A percentile compares a stretch with the other conserved stretches of the same genome.
phyloP scores from a whole-genome alignment of 2,797 vertebrate genomes.

The Cetoscarus ocellatus region DNA sequence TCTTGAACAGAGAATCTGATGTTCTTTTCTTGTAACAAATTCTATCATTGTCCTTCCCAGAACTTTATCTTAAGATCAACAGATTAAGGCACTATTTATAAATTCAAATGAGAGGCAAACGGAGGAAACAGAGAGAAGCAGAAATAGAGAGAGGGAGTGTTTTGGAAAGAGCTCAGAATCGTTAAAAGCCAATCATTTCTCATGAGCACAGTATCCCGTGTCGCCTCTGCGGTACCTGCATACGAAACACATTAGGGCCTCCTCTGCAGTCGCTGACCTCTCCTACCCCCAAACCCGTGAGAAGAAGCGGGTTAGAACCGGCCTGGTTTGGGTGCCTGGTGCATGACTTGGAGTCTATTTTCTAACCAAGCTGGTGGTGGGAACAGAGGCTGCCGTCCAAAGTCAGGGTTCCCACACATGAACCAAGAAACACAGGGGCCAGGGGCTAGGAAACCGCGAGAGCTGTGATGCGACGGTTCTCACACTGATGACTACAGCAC shows the following conservation, averaged over 20 bases:
- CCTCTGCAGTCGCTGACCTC: conserved; percentile 75
- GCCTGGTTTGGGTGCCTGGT: conserved; percentile 78
- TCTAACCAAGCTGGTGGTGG: conserved; percentile 84
- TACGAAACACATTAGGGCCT: conserved; percentile 82
- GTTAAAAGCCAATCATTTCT: conserved; percentile 78
- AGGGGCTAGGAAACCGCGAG: conserved; percentile 80
- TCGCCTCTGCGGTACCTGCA: conserved; percentile 81
- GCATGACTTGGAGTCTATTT: conserved; percentile 81
- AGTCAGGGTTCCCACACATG: conserved; percentile 87
- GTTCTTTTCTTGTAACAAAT: conserved; percentile 33
- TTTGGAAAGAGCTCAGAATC: conserved; percentile 63
- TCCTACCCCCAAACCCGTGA: conserved; percentile 74
- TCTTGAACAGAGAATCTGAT: conserved; percentile 25
- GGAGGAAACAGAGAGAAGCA: conserved; percentile 11
- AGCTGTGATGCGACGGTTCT: conserved; percentile 82
- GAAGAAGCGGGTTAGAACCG: conserved; percentile 80
- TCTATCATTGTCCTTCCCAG: conserved; percentile 14
- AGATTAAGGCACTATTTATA: conserved; percentile 42
- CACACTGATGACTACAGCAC: conserved; percentile 68
- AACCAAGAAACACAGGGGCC: conserved; percentile 79
- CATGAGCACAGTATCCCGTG: conserved; percentile 76
- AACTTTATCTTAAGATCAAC: conserved; percentile 38
- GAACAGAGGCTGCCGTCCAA: conserved; percentile 84
- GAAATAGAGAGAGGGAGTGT: conserved; percentile 30
- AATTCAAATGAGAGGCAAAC: conserved; percentile 48